Base-by-base conservation (phyloP, 2,113 vertebrate genomes). In the Menidia beryllina region DNA sequence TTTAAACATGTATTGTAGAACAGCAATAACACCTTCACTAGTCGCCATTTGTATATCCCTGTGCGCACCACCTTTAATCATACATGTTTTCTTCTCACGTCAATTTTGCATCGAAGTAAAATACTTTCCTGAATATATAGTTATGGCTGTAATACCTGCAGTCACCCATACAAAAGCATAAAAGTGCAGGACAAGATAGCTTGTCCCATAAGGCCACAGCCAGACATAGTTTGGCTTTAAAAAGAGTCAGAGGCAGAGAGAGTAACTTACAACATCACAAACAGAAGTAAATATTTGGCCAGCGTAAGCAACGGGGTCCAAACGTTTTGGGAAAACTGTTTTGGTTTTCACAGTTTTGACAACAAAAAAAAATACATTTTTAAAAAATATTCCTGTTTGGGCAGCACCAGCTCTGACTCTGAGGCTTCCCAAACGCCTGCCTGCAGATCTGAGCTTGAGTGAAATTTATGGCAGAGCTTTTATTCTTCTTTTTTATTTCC, bases 21-120 rank as follows among this genome's bases (percentile, higher is more conserved):
- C 13, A 25, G 48, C 7, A 59, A 17, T 6, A n/a, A 11, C 26
- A 13, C 6, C 6, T 48, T n/a, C 25, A 41, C 19, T n/a, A 38
- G 48, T 60, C 0, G 1, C 12, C 51, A 54, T 14, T 2, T 71
- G 34, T 60, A 64, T n/a, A 62, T 8, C 61, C 20, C 4, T 3
- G 13, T 51, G 26, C 80, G 80, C 71, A 81, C 7, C 53, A 15
- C 41, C 19, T 47, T 66, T 0, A 23, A 27, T 53, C n/a, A 49
- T 72, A 30, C 24, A 12, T 1, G 11, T 63, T 71, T 75, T 59
- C 19, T 51, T 19, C 73, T 64, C 77, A 83, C 74, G 82, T 49
- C 71, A 55, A n/a, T 21, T 72, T 83, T 71, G 2, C 45, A 77
- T 83, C 63, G 62, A 74, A 21, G 84, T 54, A 49, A 75, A 64